These are phyloP conservation scores for Drosophila meridionalis DNA, from an alignment of 2,888 invertebrate species.

Conservation along the genomic window DNA sequence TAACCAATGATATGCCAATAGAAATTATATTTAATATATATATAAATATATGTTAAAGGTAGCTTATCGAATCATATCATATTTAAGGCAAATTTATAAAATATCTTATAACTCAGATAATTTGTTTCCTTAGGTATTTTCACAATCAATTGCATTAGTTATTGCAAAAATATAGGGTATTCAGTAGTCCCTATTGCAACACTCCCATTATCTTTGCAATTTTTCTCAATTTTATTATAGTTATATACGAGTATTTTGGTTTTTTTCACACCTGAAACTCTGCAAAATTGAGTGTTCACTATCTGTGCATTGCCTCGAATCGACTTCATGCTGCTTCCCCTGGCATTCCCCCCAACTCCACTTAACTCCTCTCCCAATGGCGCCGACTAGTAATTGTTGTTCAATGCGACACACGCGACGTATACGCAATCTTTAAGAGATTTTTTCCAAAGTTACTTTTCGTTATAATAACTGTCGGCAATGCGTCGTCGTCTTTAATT, in stretches of 20 bases:
- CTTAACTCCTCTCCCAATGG: too few relatives aligned
- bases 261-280: conserved; percentile 64
- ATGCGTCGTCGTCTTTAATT: conserved; percentile 40
- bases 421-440: conserved; percentile 54
- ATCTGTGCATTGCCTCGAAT: conserved; percentile 41
- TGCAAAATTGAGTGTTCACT: conserved; percentile 34
- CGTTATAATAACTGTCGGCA: conserved; percentile 31
- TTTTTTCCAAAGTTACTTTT: conserved; percentile 1
- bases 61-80: too few relatives aligned
- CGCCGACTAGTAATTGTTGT: conserved; percentile 30
- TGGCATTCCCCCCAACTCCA: background rate
- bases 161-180: conserved; percentile 5
- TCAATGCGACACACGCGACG: conserved; percentile 42
- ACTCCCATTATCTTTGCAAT: conserved; percentile 9
- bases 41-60: background rate
- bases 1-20: too few relatives aligned
- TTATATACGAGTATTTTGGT: conserved; percentile 24
- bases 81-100: background rate
- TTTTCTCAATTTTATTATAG: conserved; percentile 21
- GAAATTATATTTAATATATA: too few relatives aligned
- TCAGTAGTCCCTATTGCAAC: background rate
- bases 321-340: background rate
- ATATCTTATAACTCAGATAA: too few relatives aligned
- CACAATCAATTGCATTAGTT: background rate
- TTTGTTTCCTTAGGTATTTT: too few relatives aligned